Evolutionary conservation across 2,888 invertebrate species (phyloP).

Genomic region (Trissolcus japonicus): DNA sequence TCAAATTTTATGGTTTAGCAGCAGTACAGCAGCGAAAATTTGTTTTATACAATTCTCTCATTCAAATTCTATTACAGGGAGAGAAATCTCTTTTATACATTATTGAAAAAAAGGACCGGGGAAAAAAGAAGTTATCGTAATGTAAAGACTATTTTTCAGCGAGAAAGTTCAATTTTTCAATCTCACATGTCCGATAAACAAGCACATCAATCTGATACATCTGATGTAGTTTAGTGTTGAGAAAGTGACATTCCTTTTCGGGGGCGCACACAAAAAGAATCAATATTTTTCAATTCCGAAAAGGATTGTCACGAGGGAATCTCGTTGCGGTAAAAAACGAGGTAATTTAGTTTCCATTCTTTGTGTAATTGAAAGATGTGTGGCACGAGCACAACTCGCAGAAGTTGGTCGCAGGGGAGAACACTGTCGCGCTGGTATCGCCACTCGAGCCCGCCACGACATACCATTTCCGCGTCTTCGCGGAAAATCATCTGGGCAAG

Average conservation of each 20-base stretch:
- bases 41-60: no score
- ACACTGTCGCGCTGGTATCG: constrained; percentile 78
- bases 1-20: no score
- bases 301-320: neutral
- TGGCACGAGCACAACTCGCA: constrained; percentile 80
- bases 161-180: no score
- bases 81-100: no score
- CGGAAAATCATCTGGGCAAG: constrained; percentile 81
- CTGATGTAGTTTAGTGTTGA: no score
- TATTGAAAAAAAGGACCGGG: no score
- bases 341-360: constrained; percentile 51
- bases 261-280: neutral
- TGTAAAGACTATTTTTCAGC: no score
- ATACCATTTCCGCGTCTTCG: constrained; percentile 80
- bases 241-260: neutral
- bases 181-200: no score
- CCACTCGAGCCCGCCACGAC: constrained; percentile 79
- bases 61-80: no score
- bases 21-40: no score
- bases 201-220: no score
- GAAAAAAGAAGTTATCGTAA: no score
- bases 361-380: constrained; percentile 75
- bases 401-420: constrained; percentile 78
- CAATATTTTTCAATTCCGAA: constrained; percentile 6
- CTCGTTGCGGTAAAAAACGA: constrained; percentile 9